Percentiles rank a stretch among this genome's conserved stretches.
Conservation (phyloP, 2,113 vertebrate species). For the Sinocyclocheilus grahami region DNA sequence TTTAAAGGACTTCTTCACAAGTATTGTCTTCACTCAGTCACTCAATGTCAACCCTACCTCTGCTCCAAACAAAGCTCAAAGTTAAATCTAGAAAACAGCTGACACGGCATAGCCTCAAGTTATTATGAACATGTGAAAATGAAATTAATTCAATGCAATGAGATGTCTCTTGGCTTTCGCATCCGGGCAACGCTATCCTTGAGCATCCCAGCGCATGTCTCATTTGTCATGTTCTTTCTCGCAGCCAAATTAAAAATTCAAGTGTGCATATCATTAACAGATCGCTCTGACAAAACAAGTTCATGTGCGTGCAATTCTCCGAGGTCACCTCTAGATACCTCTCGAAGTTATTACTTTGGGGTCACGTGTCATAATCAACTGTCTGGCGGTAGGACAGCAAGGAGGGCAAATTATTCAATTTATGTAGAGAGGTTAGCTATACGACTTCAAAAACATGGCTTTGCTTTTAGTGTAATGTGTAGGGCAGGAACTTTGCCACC, state of each 20-base stretch:
- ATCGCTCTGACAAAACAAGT: conserved; percentile 64
- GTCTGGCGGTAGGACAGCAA: conserved; percentile 66
- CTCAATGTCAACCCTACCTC: conserved; percentile 22
- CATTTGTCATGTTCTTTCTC: conserved; percentile 67
- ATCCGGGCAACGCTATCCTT: conserved; percentile 50
- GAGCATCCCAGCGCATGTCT: conserved; percentile 51
- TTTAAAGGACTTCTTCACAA: conserved; percentile 30
- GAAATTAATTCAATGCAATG: conserved; percentile 64
- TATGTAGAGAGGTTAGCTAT: conserved; percentile 65
- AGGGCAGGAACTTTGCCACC: conserved; percentile 54
- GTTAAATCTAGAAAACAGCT: conserved; percentile 27
- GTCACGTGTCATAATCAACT: conserved; percentile 65
- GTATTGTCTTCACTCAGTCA: conserved; percentile 18
- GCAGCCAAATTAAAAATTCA: conserved; percentile 61
- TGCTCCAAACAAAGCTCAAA: conserved; percentile 19
- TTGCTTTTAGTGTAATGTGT: conserved; percentile 80
- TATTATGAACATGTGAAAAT: conserved; percentile 51
- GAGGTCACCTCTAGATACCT: conserved; percentile 75
- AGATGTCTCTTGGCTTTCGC: conserved; percentile 57
- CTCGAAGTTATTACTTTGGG: conserved; percentile 70
- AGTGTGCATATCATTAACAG: conserved; percentile 66
- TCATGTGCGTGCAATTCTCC: conserved; percentile 63
- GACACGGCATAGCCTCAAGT: conserved; percentile 60
- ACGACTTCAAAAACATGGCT: conserved; percentile 73
- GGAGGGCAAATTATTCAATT: conserved; percentile 71